Evolutionary conservation across 2,797 vertebrate species (phyloP).

Genomic region (Anguilla pacifica): DNA sequence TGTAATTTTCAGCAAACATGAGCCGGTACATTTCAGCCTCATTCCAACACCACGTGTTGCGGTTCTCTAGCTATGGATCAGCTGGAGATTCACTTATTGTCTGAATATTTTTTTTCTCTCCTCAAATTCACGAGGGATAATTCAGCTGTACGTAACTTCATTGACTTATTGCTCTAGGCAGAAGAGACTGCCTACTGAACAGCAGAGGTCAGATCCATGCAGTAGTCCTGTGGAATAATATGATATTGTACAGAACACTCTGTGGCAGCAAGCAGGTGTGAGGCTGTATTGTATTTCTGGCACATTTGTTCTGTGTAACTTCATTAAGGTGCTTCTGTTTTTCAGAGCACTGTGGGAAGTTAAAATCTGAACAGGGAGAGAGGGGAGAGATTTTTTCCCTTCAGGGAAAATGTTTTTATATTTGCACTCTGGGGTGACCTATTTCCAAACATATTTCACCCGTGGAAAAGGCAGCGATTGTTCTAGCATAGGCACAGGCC

Average conservation of each 20-base stretch:
- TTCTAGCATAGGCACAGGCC: constrained; percentile 27
- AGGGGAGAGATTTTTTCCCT: not conserved
- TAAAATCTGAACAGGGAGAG: constrained; percentile 4
- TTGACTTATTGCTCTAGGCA: not conserved
- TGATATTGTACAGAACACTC: not conserved
- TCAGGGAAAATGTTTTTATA: not conserved
- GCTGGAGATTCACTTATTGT: not conserved
- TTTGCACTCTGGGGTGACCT: constrained; percentile 13
- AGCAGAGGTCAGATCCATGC: not conserved
- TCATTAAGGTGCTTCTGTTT: not conserved
- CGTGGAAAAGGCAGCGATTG: constrained; percentile 36
- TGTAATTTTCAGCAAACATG: not conserved
- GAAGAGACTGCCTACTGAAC: not conserved
- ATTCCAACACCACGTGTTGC: not conserved
- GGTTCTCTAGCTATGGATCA: not conserved
- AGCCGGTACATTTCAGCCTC: not conserved
- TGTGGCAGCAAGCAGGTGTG: not conserved
- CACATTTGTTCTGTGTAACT: not conserved
- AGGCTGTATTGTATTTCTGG: not conserved
- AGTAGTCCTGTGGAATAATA: not conserved
- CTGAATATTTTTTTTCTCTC: not conserved
- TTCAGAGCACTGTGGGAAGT: not conserved
- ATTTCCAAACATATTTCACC: constrained; percentile 22
- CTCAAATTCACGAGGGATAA: not conserved
- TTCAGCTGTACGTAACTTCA: not conserved